These are phyloP conservation scores for Hylaeus anthracinus DNA, from an alignment of 1,140 invertebrate species.

Conservation along the genomic window DNA sequence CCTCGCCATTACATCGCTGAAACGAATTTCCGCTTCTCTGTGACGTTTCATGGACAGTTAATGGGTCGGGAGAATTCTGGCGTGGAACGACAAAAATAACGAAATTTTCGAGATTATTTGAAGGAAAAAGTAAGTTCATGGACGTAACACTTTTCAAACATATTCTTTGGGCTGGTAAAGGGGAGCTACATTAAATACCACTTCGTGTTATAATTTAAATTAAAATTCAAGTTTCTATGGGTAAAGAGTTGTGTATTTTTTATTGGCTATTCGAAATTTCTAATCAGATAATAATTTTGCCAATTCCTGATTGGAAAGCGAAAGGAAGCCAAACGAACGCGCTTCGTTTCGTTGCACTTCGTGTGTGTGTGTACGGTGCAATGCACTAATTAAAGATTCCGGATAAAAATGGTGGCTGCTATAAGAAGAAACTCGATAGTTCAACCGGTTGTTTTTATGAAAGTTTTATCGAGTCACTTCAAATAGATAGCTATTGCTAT, in stretches of 20 bases:
- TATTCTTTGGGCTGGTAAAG: too few species aligned
- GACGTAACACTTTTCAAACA: too few species aligned
- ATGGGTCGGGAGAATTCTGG: background rate
- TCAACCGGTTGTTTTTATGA: background rate
- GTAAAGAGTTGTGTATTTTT: too few species aligned
- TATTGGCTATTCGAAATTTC: too few species aligned
- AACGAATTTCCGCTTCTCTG: constrained; percentile 14
- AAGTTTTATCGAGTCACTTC: background rate
- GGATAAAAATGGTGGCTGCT: constrained; percentile 8
- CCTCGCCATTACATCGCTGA: background rate
- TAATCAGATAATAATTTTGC: background rate
- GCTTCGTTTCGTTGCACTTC: constrained; percentile 1
- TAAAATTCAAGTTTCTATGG: too few species aligned
- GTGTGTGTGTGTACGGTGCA: background rate
- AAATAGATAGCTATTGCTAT: background rate
- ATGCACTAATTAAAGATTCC: constrained; percentile 18
- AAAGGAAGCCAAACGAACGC: background rate
- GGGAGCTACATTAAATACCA: too few species aligned
- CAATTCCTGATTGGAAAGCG: too few species aligned
- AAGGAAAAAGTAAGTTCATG: too few species aligned
- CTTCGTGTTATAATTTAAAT: too few species aligned
- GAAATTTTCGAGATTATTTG: too few species aligned
- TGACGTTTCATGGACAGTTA: background rate
- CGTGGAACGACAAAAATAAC: too few species aligned
- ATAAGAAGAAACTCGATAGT: background rate